Percentiles rank a stretch among this genome's conserved stretches.
Conservation (phyloP, 2,113 vertebrate species). For the Suncus etruscus region DNA sequence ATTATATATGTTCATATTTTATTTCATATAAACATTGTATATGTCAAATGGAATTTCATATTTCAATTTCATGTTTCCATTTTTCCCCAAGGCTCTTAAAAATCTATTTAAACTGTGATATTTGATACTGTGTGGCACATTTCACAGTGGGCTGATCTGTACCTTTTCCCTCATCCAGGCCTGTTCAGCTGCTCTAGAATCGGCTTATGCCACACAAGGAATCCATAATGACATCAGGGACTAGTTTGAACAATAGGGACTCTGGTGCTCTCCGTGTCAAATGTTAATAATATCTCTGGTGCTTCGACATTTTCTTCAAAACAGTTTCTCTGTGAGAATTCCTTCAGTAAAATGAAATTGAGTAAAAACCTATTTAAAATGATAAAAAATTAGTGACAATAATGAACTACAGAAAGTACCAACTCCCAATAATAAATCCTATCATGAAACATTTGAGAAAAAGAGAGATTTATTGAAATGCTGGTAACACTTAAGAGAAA, state of each 20-base stretch:
- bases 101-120: not conserved
- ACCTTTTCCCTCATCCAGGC: not conserved
- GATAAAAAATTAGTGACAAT: slow-evolving; percentile 28
- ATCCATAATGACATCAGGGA: not conserved
- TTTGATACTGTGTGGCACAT: not conserved
- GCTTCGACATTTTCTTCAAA: slow-evolving; percentile 52
- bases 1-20: not conserved
- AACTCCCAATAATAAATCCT: slow-evolving; percentile 41
- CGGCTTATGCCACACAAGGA: not conserved
- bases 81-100: not conserved
- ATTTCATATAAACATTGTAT: slow-evolving; percentile 48
- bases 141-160: not conserved
- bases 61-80: not conserved
- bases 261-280: not conserved
- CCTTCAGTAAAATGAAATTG: slow-evolving; percentile 34
- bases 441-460: not conserved
- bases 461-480: slow-evolving; percentile 31
- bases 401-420: slow-evolving; percentile 1
- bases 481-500: slow-evolving; percentile 7
- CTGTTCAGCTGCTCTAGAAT: not conserved
- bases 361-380: slow-evolving; percentile 21
- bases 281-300: slow-evolving; percentile 4
- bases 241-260: not conserved
- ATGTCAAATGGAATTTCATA: slow-evolving; percentile 31
- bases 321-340: slow-evolving; percentile 37